These are phyloP conservation scores for Gadopsis bispinosus DNA, from an alignment of 2,797 vertebrate species.

Conservation along the genomic window DNA sequence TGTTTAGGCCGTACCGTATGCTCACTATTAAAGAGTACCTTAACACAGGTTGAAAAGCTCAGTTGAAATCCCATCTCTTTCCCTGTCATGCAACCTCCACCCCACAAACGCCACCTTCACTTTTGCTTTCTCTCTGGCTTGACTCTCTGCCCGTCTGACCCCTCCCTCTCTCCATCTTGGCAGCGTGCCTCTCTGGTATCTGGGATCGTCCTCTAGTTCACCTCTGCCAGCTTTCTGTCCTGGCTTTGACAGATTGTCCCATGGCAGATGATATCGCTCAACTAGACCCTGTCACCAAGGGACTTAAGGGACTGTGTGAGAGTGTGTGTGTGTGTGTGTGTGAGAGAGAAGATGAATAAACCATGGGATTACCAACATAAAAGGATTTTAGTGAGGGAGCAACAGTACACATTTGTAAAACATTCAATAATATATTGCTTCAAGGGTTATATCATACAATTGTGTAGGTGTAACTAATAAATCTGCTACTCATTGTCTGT, in stretches of 20 bases:
- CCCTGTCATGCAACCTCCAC: neutral
- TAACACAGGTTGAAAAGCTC: neutral
- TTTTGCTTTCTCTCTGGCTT: conserved; percentile 23
- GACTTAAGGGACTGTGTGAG: neutral
- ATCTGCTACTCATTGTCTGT: neutral
- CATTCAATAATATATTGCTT: conserved; percentile 14
- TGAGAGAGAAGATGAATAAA: conserved; percentile 15
- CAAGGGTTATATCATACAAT: too few relatives aligned
- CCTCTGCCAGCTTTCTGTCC: conserved; percentile 52
- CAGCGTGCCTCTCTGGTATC: conserved; percentile 48
- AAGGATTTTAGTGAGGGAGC: neutral
- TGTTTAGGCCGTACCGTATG: too few relatives aligned
- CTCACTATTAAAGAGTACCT: neutral
- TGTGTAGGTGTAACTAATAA: neutral
- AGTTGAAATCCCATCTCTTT: neutral
- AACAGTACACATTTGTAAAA: neutral
- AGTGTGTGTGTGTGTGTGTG: conserved; percentile 10
- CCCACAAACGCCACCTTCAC: conserved; percentile 1
- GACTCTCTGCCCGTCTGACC: conserved; percentile 13
- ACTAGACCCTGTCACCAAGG: conserved; percentile 50
- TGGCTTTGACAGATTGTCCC: conserved; percentile 68
- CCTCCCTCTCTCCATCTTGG: conserved; percentile 33
- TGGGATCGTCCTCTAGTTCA: conserved; percentile 43
- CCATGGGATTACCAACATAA: conserved; percentile 6
- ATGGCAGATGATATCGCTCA: conserved; percentile 57